Evolutionary conservation across 2,797 vertebrate genomes (phyloP), one percentile per base, ranked within the genome.

Genomic region (Ctenopoma kingsleyae): DNA sequence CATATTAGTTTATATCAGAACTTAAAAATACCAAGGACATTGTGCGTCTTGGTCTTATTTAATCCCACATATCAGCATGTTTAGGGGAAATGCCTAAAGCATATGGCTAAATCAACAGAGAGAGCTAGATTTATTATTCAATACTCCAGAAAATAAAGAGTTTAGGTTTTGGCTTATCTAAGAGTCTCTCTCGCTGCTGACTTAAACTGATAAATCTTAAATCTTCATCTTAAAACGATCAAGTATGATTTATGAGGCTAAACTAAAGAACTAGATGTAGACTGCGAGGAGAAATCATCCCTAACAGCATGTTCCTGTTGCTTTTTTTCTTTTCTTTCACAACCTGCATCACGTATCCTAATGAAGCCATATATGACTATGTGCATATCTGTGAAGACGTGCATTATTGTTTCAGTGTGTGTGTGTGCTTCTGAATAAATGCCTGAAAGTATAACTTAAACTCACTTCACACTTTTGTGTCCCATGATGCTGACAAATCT

Each of bases 201-300:
- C 87, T 73, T 68, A 43, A 83, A 81, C 11, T 35, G 52, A 64
- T 77, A 41, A 60, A 75, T 82, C 50, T 86, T 71, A 71, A 80
- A 30, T 30, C 27, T 30, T 30, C 27, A 74, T 82, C 50, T 87
- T 71, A 71, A 80, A 9, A 8, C 30, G 30, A 8, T 32, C 30
- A 9, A 32, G 30, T 32, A 32, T 32, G 30, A 71, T 76, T 70
- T 63, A 83, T 70, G 53, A 78, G 23, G 3, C 20, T 47, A 50
- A 71, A 56, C 15, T 43, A 47, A 73, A 49, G 55, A 64, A 22
- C 20, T 66, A 9, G 19, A 23, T 15, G 2, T 32, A 50, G 27
- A 60, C 44, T 61, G 3, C 32, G 73, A 58, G 25, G 55, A 35
- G 50, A 52, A 68, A 73, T 85, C 22, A 65, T 55, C 43, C 56